Percentiles rank a stretch among this genome's conserved stretches.
These are phyloP conservation scores for Tipula lateralis DNA, from an alignment of 2,888 invertebrate species.

Conservation along the genomic window DNA sequence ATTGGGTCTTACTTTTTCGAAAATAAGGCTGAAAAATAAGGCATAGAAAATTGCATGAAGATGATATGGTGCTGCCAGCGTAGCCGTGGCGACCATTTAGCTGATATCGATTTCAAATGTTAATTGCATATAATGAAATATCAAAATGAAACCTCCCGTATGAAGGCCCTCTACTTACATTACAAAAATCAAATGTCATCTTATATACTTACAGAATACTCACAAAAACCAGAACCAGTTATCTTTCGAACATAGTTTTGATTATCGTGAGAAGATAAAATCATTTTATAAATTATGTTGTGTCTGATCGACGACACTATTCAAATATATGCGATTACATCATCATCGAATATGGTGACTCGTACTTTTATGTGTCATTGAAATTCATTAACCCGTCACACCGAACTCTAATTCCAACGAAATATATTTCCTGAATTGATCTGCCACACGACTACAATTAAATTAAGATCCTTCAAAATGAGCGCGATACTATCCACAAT, in stretches of 20 bases:
- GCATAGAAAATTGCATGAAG: too few relatives aligned
- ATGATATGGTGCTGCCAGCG: too few relatives aligned
- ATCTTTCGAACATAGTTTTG: background rate
- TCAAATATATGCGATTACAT: background rate
- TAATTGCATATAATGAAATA: too few relatives aligned
- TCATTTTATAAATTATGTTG: background rate
- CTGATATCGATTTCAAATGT: too few relatives aligned
- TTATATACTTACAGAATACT: background rate
- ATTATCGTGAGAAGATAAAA: conserved; percentile 19
- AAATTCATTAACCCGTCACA: background rate
- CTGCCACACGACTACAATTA: background rate
- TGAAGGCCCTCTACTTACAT: too few relatives aligned
- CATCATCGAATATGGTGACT: background rate
- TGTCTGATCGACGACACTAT: background rate
- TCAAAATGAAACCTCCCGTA: too few relatives aligned
- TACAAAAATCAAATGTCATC: background rate
- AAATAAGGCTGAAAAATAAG: too few relatives aligned
- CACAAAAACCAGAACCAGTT: background rate
- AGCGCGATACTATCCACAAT: background rate
- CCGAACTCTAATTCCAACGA: background rate
- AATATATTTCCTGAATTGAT: background rate
- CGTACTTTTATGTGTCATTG: background rate
- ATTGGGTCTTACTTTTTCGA: too few relatives aligned
- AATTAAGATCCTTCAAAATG: background rate
- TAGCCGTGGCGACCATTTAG: too few relatives aligned